Evolutionary conservation across 2,888 invertebrate genomes (phyloP), one percentile per base, ranked within the genome.

Genomic region (Andrena bucephala): DNA sequence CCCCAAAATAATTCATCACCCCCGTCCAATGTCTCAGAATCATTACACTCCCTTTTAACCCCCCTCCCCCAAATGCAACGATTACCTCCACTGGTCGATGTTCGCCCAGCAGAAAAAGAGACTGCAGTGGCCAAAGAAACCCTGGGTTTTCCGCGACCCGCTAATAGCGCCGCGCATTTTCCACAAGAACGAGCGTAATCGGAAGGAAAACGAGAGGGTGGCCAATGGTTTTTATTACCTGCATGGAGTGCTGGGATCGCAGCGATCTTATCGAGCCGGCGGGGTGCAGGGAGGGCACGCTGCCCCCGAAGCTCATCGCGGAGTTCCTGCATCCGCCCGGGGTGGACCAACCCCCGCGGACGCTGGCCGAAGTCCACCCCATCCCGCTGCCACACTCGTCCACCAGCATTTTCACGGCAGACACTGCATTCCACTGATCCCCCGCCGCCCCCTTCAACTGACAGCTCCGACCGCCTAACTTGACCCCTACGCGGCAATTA

Each of bases 221-320:
- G 57, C 31, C 20, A 68, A 54, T 13, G 24, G 62, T 54, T 52
- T 67, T 77, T 52, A 82, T 85, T 87, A 92, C 93, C 91, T 93
- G 93, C 81, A 89, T 89, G 48, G 93, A 94, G 68, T 93, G 93
- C 83, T 93, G 93, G 65, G 93, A 94, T 81, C 93, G 86, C 50
- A 94, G 85, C 4, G 93, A 93, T 83, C 93, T 90, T 82, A 93
- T 89, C 60, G 93, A 94, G 77, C 93, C 93, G 24, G 93, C 87
- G 7, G 92, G 93, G 80, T 93, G 93, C n/a, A 94, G 91, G 7
- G 93, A 94, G 24, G 93, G 93, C 60, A 93, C 93, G 79, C 93
- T 94, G 70, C 93, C 93, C n/a, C 93, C 92, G 78, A 94, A 93
- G 86, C 93, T 93, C 92, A 92, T 93, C 72, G 91, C 89, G 13